A percentile compares a stretch with the other conserved stretches of the same genome.
These are phyloP conservation scores for Bombus confusus DNA, from an alignment of 1,140 invertebrate genomes.

Conservation along the genomic window DNA sequence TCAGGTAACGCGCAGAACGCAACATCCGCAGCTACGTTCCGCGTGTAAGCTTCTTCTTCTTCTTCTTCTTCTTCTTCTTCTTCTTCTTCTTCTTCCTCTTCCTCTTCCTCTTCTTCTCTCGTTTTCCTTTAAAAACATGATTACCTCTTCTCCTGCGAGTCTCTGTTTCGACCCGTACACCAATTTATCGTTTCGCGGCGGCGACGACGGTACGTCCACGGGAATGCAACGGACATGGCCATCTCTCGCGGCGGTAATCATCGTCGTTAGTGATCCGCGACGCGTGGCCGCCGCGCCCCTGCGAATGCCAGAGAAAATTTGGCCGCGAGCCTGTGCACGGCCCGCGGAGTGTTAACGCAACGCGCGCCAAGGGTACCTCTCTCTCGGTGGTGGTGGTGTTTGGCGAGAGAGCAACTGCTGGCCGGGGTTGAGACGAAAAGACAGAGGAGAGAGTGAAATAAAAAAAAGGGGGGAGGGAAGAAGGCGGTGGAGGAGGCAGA, in stretches of 20 bases:
- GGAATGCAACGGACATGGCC: not conserved
- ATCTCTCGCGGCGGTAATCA: not conserved
- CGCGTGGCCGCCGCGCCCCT: conserved; percentile 28
- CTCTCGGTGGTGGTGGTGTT: not conserved
- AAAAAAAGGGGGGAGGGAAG: not conserved
- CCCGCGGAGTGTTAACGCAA: no score
- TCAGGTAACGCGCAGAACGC: not conserved
- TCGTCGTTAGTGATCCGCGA: conserved; percentile 40
- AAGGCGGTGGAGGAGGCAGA: not conserved
- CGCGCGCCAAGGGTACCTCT: no score
- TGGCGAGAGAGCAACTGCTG: not conserved
- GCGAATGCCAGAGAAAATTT: conserved; percentile 38
- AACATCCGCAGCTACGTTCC: no score
- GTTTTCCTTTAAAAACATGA: not conserved
- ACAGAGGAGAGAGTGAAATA: not conserved
- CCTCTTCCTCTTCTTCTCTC: not conserved
- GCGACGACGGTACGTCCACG: not conserved
- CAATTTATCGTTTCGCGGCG: not conserved
- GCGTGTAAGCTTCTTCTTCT: not conserved
- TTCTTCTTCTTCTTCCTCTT: not conserved
- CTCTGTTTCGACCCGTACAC: no score
- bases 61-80: not conserved
- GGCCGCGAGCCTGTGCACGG: conserved; percentile 3
- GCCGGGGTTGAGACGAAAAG: conserved; percentile 6
- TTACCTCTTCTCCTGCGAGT: not conserved